Percentiles rank a stretch among this genome's conserved stretches.
These are phyloP conservation scores for Eristalis intricaria DNA, from an alignment of 2,888 invertebrate genomes.

Conservation along the genomic window DNA sequence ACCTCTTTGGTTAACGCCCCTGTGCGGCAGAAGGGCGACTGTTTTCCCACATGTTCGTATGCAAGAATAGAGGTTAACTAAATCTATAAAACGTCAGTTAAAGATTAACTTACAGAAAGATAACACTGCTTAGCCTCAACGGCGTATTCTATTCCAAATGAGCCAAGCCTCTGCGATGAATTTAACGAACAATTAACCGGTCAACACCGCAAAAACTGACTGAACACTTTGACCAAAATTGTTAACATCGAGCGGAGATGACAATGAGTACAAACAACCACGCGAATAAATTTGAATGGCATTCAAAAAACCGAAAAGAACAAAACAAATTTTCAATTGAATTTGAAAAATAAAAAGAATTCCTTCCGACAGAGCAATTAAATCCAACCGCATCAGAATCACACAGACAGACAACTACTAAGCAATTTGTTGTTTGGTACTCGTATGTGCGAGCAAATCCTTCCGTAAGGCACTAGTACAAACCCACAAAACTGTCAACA, in stretches of 20 bases:
- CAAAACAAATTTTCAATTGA: slow-evolving; percentile 19
- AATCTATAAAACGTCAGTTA: neutral
- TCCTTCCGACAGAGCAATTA: slow-evolving; percentile 27
- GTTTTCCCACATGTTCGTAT: neutral
- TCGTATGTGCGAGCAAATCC: slow-evolving; percentile 37
- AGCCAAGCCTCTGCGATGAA: neutral
- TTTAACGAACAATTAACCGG: neutral
- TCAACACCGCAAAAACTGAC: neutral
- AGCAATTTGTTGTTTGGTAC: slow-evolving; percentile 20
- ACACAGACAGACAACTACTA: slow-evolving; percentile 18
- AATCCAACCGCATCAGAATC: slow-evolving; percentile 50
- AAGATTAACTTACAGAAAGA: neutral
- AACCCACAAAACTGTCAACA: slow-evolving; percentile 54
- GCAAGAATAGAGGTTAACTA: too few species aligned
- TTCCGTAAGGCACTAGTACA: slow-evolving; percentile 47
- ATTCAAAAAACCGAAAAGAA: neutral
- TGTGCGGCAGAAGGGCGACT: neutral
- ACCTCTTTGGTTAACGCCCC: neutral
- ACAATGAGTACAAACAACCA: neutral
- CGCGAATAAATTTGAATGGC: neutral
- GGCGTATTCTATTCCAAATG: neutral
- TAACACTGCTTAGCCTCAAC: neutral
- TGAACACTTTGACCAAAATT: neutral
- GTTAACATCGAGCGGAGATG: neutral
- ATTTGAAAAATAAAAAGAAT: slow-evolving; percentile 2